These are phyloP conservation scores for Erythrocercus mccallii DNA, from an alignment of 2,113 vertebrate species.

Conservation along the genomic window DNA sequence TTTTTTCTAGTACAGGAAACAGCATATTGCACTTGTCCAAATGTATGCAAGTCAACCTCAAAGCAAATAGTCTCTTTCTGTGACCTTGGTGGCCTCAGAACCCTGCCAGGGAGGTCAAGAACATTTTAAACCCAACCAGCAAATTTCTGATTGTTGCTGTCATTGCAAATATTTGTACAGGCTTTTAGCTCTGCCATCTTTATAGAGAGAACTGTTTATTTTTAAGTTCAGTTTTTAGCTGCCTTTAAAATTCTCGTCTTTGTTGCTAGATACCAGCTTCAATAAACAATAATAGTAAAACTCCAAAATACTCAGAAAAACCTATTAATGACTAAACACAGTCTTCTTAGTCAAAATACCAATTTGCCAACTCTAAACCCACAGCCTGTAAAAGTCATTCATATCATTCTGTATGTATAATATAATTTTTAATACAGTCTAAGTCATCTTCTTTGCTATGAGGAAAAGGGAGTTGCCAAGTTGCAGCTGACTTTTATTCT, in stretches of 20 bases:
- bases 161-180: neutral
- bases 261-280: neutral
- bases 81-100: neutral
- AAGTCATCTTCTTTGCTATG: neutral
- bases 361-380: neutral
- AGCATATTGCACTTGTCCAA: conserved; percentile 49
- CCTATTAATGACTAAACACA: neutral
- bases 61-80: conserved; percentile 23
- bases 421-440: neutral
- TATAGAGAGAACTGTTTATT: neutral
- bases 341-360: neutral
- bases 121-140: neutral
- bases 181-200: neutral
- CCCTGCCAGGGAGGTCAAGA: neutral
- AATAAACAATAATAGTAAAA: conserved; percentile 9
- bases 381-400: neutral
- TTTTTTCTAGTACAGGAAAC: conserved; percentile 46
- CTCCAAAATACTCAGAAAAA: neutral
- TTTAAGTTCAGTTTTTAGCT: neutral
- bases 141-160: neutral
- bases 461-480: conserved; percentile 23
- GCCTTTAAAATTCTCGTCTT: neutral
- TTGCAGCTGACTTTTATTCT: conserved; percentile 23
- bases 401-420: neutral
- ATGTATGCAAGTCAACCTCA: conserved; percentile 23